Percentiles rank a stretch among this genome's conserved stretches.
phyloP scores from a whole-genome alignment of 2,113 vertebrate genomes.

The Gavialis gangeticus region DNA sequence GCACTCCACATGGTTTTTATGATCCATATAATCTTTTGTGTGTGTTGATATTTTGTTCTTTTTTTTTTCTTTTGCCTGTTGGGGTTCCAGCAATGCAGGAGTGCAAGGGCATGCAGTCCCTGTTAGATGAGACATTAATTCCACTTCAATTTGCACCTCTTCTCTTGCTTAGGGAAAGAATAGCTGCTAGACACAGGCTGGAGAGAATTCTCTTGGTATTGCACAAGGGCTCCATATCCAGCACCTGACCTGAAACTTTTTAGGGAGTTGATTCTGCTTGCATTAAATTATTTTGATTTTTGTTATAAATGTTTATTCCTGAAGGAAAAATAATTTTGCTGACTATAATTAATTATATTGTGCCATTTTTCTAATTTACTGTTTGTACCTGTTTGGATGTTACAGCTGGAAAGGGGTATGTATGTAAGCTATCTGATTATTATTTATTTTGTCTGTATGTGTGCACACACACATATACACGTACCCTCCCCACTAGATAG shows the following conservation, averaged over 20 bases:
- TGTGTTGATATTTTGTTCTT: accelerated
- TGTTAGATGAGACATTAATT: not conserved
- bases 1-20: not conserved
- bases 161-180: not conserved
- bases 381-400: not conserved
- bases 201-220: not conserved
- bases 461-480: too few relatives aligned
- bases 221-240: accelerated
- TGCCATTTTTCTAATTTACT: accelerated
- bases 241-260: accelerated
- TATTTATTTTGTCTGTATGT: not conserved
- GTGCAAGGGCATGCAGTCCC: not conserved
- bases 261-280: not conserved
- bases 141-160: not conserved
- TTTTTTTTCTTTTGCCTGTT: not conserved
- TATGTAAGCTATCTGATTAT: not conserved
- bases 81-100: not conserved
- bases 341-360: accelerated
- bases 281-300: not conserved
- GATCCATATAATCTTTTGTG: accelerated
- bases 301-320: accelerated
- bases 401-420: not conserved
- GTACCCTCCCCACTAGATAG: not conserved
- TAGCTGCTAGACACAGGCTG: accelerated
- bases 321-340: not conserved